Conservation (phyloP, 2,113 vertebrate genomes). For the Tamias sibiricus region DNA sequence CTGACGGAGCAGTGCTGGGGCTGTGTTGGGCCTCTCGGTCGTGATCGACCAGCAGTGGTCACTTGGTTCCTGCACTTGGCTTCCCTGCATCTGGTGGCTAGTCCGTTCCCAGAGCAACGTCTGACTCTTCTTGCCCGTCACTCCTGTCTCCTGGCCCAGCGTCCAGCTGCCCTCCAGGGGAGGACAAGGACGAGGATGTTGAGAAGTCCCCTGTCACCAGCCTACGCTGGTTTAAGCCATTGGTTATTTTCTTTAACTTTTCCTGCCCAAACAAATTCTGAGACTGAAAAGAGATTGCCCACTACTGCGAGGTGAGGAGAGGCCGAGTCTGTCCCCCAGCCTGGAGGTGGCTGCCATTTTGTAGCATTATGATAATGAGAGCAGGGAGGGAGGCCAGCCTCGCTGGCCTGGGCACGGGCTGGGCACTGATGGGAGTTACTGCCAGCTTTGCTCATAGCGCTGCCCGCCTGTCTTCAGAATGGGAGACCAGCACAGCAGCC, state of each 20-base stretch:
- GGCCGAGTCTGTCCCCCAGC: neutral
- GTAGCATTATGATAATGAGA: neutral
- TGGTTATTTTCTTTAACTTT: neutral
- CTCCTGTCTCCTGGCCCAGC: neutral
- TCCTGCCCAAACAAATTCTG: neutral
- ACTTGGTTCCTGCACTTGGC: too few species aligned
- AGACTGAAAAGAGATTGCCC: neutral
- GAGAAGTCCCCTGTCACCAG: fast-evolving
- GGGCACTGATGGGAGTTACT: neutral
- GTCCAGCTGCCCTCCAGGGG: neutral
- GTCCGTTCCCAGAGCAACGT: neutral
- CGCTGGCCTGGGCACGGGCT: neutral
- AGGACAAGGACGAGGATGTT: fast-evolving
- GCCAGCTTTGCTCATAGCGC: neutral
- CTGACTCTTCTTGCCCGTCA: neutral
- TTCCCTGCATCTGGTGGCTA: neutral
- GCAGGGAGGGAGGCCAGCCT: neutral
- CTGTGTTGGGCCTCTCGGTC: fast-evolving
- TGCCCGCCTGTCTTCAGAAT: too few species aligned
- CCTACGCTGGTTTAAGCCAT: fast-evolving
- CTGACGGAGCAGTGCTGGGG: fast-evolving
- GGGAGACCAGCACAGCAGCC: neutral
- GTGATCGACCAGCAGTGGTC: too few species aligned
- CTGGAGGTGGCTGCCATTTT: neutral
- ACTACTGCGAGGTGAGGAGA: fast-evolving